Evolutionary conservation across 2,113 vertebrate species (phyloP), one percentile per base, ranked within the genome.

Genomic region (Xiphias gladius): DNA sequence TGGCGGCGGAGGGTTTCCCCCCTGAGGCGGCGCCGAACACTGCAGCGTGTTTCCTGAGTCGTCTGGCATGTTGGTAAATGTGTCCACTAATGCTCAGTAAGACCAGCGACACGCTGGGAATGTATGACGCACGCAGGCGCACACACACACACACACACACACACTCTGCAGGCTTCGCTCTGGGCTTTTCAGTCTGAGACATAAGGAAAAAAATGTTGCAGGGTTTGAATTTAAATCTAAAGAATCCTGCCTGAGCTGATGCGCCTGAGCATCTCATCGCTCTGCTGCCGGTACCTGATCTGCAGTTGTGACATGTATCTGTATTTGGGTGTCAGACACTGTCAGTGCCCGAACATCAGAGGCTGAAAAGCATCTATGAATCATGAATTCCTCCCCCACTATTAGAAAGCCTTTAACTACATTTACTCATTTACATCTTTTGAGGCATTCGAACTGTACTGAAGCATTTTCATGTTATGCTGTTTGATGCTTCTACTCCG

Each of bases 81-180:
- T 82, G 76, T 87, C 76, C 65, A 67, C 82, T 92, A 90, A 92
- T 86, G 55, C 86, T 54, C 82, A 79, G 72, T 86, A 85, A 91
- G 86, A 86, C 86, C 76, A 70, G 0, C 37, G 80, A 76, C 82
- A 91, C 52, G 82, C 76, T 48, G 86, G 62, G 82, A 88, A 91
- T 90, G 84, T 55, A 37, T 50, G 6, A 50, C 71, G 30, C 65
- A 48, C 64, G 26, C 39, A 46, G 1, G 1, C 64, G 41, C 43
- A 76, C 62, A 69, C 61, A 64, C 61, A 64, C 16, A 41, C 24
- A 32, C 65, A 71, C 58, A 30, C 79, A 69, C 39, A 35, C 66
- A 54, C 67, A 70, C 28, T 55, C 16, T 14, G 8, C 65, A 76
- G 52, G 14, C 58, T 58, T 68, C 43, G 39, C 55, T 30, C 30